Base-by-base conservation (phyloP, 30 jellyfish, hydroid and myxozoan genomes). In the Pelagia noctiluca region DNA sequence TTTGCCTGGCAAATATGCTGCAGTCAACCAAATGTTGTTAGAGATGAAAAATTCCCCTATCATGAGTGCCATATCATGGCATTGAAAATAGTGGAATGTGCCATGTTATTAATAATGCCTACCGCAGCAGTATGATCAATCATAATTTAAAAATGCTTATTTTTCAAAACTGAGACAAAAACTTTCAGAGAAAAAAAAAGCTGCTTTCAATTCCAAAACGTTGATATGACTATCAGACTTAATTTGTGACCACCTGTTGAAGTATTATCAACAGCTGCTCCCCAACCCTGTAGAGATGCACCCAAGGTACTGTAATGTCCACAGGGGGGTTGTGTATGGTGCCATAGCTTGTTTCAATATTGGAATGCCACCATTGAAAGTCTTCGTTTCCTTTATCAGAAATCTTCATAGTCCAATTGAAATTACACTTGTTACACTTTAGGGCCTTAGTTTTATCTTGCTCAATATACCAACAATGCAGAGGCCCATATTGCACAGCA, bases 61-160 rank as follows among this genome's bases (percentile, higher is more conserved):
- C 16, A 16, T 42, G 8, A 42, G 57, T 42, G 57, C 57, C 57
- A 42, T 42, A 42, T 42, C 57, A 42, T 42, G 57, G 57, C 57
- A 42, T 42, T 42, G 57, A 42, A 42, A 42, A 42, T 42, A 5
- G 57, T 42, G 57, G 57, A 16, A 42, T 42, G 57, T 42, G 57
- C 57, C 57, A 42, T 57, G 21, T 57, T 57, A 57, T 57, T 57
- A 26, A 57, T 57, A 21, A 57, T 4, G 21, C 33, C 29, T 57
- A 57, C 72, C 23, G 72, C 72, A 19, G 72, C 72, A 19, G 34
- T 57, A 26, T 57, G 10, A 57, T 57, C 72, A 57, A 57, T 57
- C 72, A 57, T 4, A 12, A 57, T 57, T 57, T 21, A 5, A 19
- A 21, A 10, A 57, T 57, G 72, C 34, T 57, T 57, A 19, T 25